Conservation (phyloP, 1,140 invertebrate species). For the Probaryconus sp. region DNA sequence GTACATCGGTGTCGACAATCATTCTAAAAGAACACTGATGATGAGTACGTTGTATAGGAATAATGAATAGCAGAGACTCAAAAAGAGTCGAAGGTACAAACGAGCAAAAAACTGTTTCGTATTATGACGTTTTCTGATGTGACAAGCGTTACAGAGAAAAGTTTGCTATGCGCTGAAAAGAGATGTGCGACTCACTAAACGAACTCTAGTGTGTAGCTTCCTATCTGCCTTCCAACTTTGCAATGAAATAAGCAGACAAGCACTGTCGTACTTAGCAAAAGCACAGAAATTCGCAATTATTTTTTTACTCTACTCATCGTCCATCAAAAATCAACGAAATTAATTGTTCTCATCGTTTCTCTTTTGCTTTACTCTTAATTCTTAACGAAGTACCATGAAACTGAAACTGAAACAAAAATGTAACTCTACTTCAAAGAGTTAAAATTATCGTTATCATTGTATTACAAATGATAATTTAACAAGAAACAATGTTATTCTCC, state of each 20-base stretch:
- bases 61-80: constrained; percentile 16
- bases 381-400: too few relatives aligned
- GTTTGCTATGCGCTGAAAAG: constrained; percentile 35
- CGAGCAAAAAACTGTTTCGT: constrained; percentile 44
- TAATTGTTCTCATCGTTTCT: too few relatives aligned
- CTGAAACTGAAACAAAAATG: too few relatives aligned
- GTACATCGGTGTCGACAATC: constrained; percentile 16
- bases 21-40: constrained; percentile 21
- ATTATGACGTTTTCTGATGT: constrained; percentile 48
- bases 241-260: constrained; percentile 49
- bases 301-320: constrained; percentile 5
- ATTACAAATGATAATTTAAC: too few relatives aligned
- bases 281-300: constrained; percentile 16
- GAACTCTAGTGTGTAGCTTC: constrained; percentile 53
- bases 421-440: too few relatives aligned
- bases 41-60: constrained; percentile 20
- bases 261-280: constrained; percentile 44
- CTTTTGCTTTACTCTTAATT: too few relatives aligned
- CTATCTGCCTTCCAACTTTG: constrained; percentile 40
- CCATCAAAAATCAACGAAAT: constrained; percentile 21
- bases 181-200: constrained; percentile 43
- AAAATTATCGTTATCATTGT: too few relatives aligned
- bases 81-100: constrained; percentile 32
- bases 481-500: too few relatives aligned
- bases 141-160: constrained; percentile 46